phyloP scores from a whole-genome alignment of 2,797 vertebrate species.

The Pantherophis alleghaniensis region DNA sequence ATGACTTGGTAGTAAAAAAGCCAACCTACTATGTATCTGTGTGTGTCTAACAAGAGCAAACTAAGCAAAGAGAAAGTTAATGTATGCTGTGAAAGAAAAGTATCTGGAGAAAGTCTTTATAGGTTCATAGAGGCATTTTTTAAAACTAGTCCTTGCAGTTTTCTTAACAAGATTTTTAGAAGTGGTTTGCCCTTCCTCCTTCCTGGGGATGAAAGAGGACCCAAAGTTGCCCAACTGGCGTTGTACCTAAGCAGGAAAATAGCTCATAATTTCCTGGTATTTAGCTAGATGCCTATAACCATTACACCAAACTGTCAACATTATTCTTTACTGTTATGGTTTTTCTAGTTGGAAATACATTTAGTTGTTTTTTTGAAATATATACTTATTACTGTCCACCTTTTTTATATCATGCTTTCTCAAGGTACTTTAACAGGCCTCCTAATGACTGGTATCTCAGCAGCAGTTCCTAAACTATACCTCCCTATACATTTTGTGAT shows the following conservation, averaged over 20 bases:
- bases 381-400: not conserved
- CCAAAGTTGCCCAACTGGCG: not conserved
- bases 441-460: not conserved
- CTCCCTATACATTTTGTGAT: not conserved
- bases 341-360: not conserved
- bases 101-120: not conserved
- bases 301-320: not conserved
- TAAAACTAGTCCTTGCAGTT: not conserved
- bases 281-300: not conserved
- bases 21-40: not conserved
- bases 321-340: not conserved
- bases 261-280: not conserved
- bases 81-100: not conserved
- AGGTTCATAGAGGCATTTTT: not conserved
- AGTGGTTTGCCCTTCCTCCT: not conserved
- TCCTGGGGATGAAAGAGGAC: not conserved
- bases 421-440: not conserved
- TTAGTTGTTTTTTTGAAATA: not conserved
- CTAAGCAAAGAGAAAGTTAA: not conserved
- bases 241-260: not conserved
- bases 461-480: not conserved
- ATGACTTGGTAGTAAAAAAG: not conserved
- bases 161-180: not conserved
- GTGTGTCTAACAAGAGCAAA: not conserved
- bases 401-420: not conserved